Conservation (phyloP, 2,888 invertebrate genomes). For the Pocota personata region DNA sequence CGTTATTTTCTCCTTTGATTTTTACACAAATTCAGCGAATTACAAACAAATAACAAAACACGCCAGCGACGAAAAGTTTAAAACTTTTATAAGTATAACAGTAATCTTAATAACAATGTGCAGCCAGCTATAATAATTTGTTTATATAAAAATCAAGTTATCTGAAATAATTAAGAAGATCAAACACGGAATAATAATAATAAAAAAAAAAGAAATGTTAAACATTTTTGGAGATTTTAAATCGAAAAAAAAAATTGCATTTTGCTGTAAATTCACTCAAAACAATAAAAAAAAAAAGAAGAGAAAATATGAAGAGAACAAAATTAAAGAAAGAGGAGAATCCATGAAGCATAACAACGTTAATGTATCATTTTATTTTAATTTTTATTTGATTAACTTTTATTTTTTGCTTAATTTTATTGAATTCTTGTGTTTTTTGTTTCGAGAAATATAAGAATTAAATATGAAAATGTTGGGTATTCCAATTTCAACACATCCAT, state of each 20-base stretch:
- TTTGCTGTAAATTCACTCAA: not conserved
- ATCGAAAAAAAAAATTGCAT: slow-evolving; percentile 4
- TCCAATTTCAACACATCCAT: not conserved
- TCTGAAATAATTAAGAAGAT: slow-evolving; percentile 58
- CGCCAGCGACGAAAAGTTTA: slow-evolving; percentile 62
- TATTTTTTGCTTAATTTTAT: slow-evolving; percentile 6
- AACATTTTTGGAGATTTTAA: slow-evolving; percentile 17
- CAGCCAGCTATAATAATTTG: slow-evolving; percentile 61
- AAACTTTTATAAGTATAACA: slow-evolving; percentile 61
- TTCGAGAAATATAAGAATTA: slow-evolving; percentile 46
- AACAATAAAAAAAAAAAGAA: not conserved
- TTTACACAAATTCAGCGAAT: slow-evolving; percentile 35
- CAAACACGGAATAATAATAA: slow-evolving; percentile 34
- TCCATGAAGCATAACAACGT: slow-evolving; percentile 25
- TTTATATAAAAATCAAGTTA: slow-evolving; percentile 60
- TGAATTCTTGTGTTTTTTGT: slow-evolving; percentile 45
- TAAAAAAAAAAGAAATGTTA: slow-evolving; percentile 28
- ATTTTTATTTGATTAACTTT: slow-evolving; percentile 1
- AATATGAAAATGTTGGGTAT: not conserved
- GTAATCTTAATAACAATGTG: slow-evolving; percentile 48
- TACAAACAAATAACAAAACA: slow-evolving; percentile 21
- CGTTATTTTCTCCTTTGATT: slow-evolving; percentile 37
- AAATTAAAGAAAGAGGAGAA: slow-evolving; percentile 13
- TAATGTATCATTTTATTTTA: not conserved
- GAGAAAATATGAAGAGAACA: not conserved